Base-by-base conservation (phyloP, 37 sponge, comb jelly and placozoan species). In the Cliona cf. orientalis region DNA sequence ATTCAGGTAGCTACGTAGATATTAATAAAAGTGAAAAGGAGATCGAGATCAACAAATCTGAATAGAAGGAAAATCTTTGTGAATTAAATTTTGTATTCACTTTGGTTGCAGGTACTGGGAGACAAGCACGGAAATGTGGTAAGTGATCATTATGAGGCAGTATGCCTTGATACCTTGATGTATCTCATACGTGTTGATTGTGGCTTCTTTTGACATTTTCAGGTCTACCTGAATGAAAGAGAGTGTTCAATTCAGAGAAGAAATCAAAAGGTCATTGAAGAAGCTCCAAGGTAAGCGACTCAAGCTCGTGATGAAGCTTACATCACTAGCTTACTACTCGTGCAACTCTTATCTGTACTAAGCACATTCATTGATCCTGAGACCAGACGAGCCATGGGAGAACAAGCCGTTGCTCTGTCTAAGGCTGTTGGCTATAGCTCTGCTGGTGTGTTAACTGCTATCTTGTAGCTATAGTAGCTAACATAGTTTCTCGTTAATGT, bases 191-290 rank as follows among this genome's bases (percentile, higher is more conserved):
- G n/a, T n/a, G n/a, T n/a, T n/a, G n/a, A n/a, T n/a, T n/a, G n/a
- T n/a, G n/a, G n/a, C n/a, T n/a, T n/a, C n/a, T n/a, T n/a, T n/a
- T n/a, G n/a, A n/a, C n/a, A n/a, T 2, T 58, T 26, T 5, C 66
- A 92, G 90, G 89, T 98, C 26, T 91, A 95, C 41, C 60, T 99
- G 62, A 96, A 96, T 80, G 99, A 99, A 63, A 68, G 99, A 35
- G 99, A 99, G 75, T 99, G 99, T 62, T 97, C 97, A n/a, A 94
- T 99, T 66, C 99, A 99, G 79, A 41, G 99, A 33, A 83, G 99
- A 55, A 96, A 99, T 57, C 99, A 99, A 71, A 99, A 99, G 76
- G 95, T 98, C 1, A 87, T 99, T 59, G 99, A 99, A 70, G 99
- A 99, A 67, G 99, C 99, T 11, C 99, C 99, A 65, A 78, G 78